Evolutionary conservation across 2,797 vertebrate genomes (phyloP), one percentile per base, ranked within the genome.

Genomic region (Syndactyla subalaris): DNA sequence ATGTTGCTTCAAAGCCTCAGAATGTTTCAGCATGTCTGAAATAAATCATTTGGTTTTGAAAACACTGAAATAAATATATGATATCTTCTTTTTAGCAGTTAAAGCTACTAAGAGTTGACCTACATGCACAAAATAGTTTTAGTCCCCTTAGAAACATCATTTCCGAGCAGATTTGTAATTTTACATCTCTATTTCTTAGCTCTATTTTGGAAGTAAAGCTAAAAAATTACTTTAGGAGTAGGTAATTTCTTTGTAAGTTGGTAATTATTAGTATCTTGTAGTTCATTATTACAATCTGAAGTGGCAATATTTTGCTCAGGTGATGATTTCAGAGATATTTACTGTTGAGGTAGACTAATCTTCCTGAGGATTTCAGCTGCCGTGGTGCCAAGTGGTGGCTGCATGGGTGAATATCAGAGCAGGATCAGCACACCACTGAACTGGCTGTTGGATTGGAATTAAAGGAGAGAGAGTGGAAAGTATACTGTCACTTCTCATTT

Each of bases 361-460:
- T 84, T 78, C 34, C n/a, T 30, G 48, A 73, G 43, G 51, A 30
- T 82, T 76, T 91, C 30, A 39, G 22, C 15, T 0, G 0, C n/a
- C 41, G 15, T 48, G 66, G 22, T 78, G 38, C 49, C 18, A 27
- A 58, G 11, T 14, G 81, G 8, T 14, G 29, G 45, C 23, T 11
- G 1, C 9, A 3, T 0, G 6, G 26, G 3, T 21, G 41, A 78
- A 11, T 3, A 2, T 17, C 0, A 2, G 61, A 57, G 29, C 0
- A 0, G 49, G 72, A 43, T 61, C 61, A 29, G 39, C 18, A 7
- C 41, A 18, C 0, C 7, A 14, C 24, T 15, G 48, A 59, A 30
- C 39, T 71, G 84, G 52, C 32, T 89, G 26, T 30, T 61, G 49
- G 30, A 23, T 5, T 71, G 43, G 51, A 78, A 68, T 61, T 78